These are phyloP conservation scores for Gryllus longicercus DNA, from an alignment of 2,888 invertebrate genomes.

Conservation along the genomic window DNA sequence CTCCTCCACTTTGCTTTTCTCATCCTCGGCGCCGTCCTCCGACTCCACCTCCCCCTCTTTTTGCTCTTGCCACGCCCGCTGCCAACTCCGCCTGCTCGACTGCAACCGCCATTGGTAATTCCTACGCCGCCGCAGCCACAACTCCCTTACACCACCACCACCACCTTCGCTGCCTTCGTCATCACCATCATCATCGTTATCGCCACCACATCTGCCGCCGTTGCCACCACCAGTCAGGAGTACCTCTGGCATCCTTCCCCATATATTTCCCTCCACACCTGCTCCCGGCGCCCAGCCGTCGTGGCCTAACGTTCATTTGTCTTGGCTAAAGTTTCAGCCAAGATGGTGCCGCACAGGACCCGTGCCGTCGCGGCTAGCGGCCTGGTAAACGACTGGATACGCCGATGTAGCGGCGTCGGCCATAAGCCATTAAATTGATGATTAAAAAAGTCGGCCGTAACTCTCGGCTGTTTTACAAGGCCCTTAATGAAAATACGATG, in stretches of 20 bases:
- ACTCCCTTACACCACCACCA: too few species aligned
- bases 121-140: too few species aligned
- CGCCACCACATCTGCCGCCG: too few species aligned
- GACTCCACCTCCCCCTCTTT: conserved; percentile 20
- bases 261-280: conserved; percentile 32
- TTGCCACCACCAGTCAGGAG: background rate
- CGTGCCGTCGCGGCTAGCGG: conserved; percentile 8
- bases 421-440: background rate
- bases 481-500: background rate
- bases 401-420: background rate
- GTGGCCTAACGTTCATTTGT: conserved; percentile 27
- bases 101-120: too few species aligned
- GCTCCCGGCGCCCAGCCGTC: conserved; percentile 25
- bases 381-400: conserved; percentile 2
- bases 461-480: background rate
- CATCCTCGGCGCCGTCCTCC: background rate
- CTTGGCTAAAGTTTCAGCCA: conserved; percentile 30
- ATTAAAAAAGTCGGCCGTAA: background rate
- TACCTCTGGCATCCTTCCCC: conserved; percentile 23
- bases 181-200: too few species aligned
- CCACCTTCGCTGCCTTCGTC: too few species aligned
- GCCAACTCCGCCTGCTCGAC: background rate
- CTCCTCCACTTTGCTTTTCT: background rate
- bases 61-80: background rate
- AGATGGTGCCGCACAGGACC: conserved; percentile 18